Evolutionary conservation across 37 sponge, comb jelly and placozoan genomes (phyloP).

Genomic region (Diacarnus erythraeanus): DNA sequence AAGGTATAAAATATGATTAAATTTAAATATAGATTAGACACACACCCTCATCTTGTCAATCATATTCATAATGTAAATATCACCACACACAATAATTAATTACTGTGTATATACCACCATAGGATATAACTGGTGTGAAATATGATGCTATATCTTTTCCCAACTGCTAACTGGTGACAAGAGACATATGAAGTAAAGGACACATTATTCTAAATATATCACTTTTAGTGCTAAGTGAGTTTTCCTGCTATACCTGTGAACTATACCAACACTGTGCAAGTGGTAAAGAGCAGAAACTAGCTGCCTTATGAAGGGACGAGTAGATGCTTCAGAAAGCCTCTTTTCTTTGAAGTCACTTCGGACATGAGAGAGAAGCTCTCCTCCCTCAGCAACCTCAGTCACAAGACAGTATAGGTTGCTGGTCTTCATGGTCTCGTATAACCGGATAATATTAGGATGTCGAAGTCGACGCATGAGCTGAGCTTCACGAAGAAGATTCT

Average conservation of each 20-base stretch:
- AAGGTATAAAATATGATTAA: too few species aligned
- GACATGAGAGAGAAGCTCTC: constrained; percentile 88
- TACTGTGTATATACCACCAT: neutral
- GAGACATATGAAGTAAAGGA: too few species aligned
- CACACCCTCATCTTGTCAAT: too few species aligned
- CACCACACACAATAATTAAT: neutral
- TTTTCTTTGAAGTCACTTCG: constrained; percentile 83
- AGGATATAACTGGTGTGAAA: neutral
- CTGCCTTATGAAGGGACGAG: constrained; percentile 89
- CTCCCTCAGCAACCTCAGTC: constrained; percentile 94
- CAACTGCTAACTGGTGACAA: neutral
- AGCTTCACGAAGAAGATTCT: constrained; percentile 93
- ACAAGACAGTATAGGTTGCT: constrained; percentile 93
- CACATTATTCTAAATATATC: too few species aligned
- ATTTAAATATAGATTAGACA: too few species aligned
- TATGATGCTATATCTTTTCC: neutral
- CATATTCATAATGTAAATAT: too few species aligned
- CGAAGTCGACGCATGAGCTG: constrained; percentile 87
- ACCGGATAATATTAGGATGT: constrained; percentile 97
- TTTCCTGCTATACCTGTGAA: constrained; percentile 93
- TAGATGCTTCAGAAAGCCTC: constrained; percentile 73
- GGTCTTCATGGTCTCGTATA: constrained; percentile 98
- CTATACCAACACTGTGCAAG: constrained; percentile 84
- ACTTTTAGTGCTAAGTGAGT: too few species aligned
- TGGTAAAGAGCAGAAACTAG: constrained; percentile 90